Conservation (phyloP, 2,888 invertebrate genomes). For the Criorhina ranunculi region DNA sequence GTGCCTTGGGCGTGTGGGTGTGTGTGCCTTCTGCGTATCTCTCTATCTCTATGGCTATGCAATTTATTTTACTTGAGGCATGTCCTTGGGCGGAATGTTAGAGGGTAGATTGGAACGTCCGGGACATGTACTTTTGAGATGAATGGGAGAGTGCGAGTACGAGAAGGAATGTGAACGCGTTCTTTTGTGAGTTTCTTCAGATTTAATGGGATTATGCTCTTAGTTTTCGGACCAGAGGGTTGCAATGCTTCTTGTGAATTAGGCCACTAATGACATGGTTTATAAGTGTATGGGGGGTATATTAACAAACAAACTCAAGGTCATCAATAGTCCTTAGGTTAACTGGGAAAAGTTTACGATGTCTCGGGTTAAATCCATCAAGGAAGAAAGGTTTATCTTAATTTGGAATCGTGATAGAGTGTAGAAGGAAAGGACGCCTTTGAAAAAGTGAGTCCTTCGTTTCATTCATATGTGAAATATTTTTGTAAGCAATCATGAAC, state of each 20-base stretch:
- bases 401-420: too few species aligned
- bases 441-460: too few species aligned
- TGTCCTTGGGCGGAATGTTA: conserved; percentile 75
- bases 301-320: conserved; percentile 30
- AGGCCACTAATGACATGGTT: conserved; percentile 13
- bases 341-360: too few species aligned
- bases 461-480: too few species aligned
- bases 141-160: not conserved
- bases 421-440: too few species aligned
- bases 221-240: not conserved
- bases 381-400: too few species aligned
- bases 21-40: conserved; percentile 17
- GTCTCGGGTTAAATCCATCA: too few species aligned
- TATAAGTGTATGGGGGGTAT: not conserved
- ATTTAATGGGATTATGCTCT: conserved; percentile 15
- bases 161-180: conserved; percentile 36
- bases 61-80: conserved; percentile 62
- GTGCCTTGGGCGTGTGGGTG: conserved; percentile 39
- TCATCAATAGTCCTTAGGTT: conserved; percentile 15
- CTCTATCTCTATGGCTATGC: conserved; percentile 42
- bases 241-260: conserved; percentile 4
- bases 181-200: not conserved
- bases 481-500: too few species aligned
- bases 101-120: conserved; percentile 68
- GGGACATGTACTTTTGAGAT: conserved; percentile 33